phyloP scores from a whole-genome alignment of 2,113 vertebrate species.

The Murina feae region DNA sequence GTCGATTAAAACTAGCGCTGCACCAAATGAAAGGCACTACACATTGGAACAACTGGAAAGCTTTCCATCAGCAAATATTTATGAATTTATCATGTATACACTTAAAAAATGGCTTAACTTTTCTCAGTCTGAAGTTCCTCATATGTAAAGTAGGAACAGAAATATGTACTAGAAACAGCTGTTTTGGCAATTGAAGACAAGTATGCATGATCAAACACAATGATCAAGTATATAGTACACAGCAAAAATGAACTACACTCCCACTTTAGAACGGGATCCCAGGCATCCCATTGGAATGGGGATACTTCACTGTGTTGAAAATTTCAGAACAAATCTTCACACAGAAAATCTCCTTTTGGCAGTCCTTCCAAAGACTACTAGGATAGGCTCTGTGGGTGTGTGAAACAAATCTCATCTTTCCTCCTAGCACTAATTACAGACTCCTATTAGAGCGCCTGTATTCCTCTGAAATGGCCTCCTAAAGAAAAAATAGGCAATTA shows the following conservation, averaged over 20 bases:
- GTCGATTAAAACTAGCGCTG: background rate
- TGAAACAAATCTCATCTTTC: background rate
- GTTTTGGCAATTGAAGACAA: background rate
- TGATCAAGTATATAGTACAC: background rate
- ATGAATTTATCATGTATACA: background rate
- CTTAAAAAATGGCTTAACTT: background rate
- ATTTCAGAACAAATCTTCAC: background rate
- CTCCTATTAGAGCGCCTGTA: background rate
- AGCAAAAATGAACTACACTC: background rate
- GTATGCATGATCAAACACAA: background rate
- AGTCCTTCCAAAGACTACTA: background rate
- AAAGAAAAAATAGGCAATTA: background rate
- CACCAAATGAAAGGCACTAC: background rate
- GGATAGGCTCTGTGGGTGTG: background rate
- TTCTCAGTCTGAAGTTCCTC: slow-evolving; percentile 32
- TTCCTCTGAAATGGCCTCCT: background rate
- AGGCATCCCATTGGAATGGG: background rate
- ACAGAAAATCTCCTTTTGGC: background rate
- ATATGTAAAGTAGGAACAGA: background rate
- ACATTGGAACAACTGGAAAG: background rate
- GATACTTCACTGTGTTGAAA: background rate
- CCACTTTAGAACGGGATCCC: background rate
- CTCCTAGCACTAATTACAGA: background rate
- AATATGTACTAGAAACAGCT: background rate
- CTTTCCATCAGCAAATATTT: background rate